Evolutionary conservation across 2,113 vertebrate species (phyloP).

Genomic region (Cariama cristata): DNA sequence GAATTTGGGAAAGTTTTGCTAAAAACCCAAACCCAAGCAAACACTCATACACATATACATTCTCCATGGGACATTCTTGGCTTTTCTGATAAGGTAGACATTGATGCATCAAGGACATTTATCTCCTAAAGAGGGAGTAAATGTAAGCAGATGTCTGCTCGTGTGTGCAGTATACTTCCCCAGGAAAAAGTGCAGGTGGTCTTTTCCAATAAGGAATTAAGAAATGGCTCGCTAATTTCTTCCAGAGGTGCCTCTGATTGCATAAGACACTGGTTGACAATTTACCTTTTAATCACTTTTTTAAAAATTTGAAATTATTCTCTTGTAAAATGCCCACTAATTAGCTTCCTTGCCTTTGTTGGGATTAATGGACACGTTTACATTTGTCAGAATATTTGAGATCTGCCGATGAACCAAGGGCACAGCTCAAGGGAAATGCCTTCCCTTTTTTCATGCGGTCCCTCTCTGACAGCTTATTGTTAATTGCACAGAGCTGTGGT

Average conservation of each 20-base stretch:
- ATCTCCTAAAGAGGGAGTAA: not conserved
- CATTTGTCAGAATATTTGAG: conserved; percentile 53
- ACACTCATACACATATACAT: not conserved
- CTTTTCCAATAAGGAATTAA: conserved; percentile 10
- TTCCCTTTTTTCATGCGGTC: not conserved
- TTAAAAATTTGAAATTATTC: not conserved
- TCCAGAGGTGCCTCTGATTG: conserved; percentile 4
- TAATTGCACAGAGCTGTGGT: conserved; percentile 49
- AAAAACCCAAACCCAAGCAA: not conserved
- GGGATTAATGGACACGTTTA: not conserved
- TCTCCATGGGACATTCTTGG: not conserved
- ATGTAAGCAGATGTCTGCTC: not conserved
- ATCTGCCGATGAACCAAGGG: conserved; percentile 52
- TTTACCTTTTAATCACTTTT: conserved; percentile 54
- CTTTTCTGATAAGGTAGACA: not conserved
- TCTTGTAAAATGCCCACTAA: conserved; percentile 57
- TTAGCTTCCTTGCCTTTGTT: conserved; percentile 64
- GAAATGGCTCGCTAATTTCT: conserved; percentile 55
- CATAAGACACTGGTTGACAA: conserved; percentile 34
- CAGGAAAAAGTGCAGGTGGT: not conserved
- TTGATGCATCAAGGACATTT: not conserved
- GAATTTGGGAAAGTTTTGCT: not conserved
- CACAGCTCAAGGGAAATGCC: conserved; percentile 60
- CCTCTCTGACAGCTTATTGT: conserved; percentile 54
- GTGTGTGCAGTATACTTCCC: not conserved